A percentile compares a stretch with the other conserved stretches of the same genome.
Conservation (phyloP, 2,888 invertebrate species). For the Rhamnusium bicolor region DNA sequence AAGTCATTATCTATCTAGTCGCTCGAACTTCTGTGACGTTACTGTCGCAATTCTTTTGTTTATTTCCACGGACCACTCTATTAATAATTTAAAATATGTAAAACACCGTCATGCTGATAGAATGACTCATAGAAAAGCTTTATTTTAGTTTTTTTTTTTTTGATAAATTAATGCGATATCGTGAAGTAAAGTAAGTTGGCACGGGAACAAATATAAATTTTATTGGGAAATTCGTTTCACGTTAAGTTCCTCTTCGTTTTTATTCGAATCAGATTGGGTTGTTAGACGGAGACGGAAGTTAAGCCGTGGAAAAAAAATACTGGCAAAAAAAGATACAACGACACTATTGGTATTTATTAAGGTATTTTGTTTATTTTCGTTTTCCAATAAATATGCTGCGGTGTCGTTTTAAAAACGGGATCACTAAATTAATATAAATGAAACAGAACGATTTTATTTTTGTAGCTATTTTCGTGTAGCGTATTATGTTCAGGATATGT, state of each 20-base stretch:
- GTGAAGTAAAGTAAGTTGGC: constrained; percentile 49
- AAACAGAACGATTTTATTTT: constrained; percentile 43
- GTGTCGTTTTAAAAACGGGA: constrained; percentile 37
- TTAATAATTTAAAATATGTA: constrained; percentile 28
- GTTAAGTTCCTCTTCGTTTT: constrained; percentile 37
- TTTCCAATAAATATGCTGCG: constrained; percentile 51
- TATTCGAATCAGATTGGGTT: constrained; percentile 29
- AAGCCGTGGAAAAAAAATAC: constrained; percentile 38
- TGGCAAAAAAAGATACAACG: constrained; percentile 45
- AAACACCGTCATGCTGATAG: constrained; percentile 14
- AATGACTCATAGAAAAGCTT: constrained; percentile 22
- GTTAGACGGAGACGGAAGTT: constrained; percentile 40
- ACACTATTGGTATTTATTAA: constrained; percentile 57
- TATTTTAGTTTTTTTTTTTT: constrained; percentile 32
- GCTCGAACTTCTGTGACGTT: constrained; percentile 34
- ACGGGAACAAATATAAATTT: constrained; percentile 50
- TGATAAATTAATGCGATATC: constrained; percentile 35
- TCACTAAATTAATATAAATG: constrained; percentile 48
- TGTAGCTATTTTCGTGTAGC: constrained; percentile 40
- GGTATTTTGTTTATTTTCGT: constrained; percentile 58
- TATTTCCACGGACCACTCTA: constrained; percentile 40
- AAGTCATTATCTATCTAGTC: constrained; percentile 44
- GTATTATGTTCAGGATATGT: constrained; percentile 27
- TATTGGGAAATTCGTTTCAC: constrained; percentile 44
- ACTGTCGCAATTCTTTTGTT: constrained; percentile 38